These are phyloP conservation scores for Manis javanica DNA, from an alignment of 2,797 vertebrate genomes.

Conservation along the genomic window DNA sequence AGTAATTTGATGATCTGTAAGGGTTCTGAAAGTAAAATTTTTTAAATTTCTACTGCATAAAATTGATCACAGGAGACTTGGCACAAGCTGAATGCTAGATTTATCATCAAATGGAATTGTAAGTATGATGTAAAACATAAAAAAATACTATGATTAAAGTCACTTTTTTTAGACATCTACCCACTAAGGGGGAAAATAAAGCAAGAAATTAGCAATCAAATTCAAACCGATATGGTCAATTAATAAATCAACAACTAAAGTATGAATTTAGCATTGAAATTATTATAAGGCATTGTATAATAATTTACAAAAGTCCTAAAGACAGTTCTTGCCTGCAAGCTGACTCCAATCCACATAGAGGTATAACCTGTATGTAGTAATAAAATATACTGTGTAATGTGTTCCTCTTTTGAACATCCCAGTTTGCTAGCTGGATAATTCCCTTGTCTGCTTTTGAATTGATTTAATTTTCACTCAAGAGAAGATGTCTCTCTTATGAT, in stretches of 20 bases:
- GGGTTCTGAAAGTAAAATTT: not conserved
- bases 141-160: not conserved
- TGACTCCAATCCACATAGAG: not conserved
- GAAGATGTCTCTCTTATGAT: constrained; percentile 50
- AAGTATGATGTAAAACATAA: not conserved
- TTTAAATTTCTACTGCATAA: not conserved
- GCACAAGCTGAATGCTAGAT: not conserved
- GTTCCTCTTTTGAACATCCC: not conserved
- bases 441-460: constrained; percentile 48
- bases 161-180: not conserved
- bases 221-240: not conserved
- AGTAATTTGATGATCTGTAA: not conserved
- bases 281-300: not conserved
- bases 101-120: not conserved
- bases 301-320: not conserved
- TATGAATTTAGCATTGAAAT: constrained; percentile 6
- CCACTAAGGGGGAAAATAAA: not conserved
- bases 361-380: not conserved
- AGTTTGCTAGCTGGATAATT: constrained; percentile 40
- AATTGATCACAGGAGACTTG: not conserved
- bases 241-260: not conserved
- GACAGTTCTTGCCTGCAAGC: constrained; percentile 1
- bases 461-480: constrained; percentile 65
- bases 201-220: not conserved
- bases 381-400: not conserved